phyloP scores from a whole-genome alignment of 2,113 vertebrate genomes.

The Phalacrocorax brasilianus region DNA sequence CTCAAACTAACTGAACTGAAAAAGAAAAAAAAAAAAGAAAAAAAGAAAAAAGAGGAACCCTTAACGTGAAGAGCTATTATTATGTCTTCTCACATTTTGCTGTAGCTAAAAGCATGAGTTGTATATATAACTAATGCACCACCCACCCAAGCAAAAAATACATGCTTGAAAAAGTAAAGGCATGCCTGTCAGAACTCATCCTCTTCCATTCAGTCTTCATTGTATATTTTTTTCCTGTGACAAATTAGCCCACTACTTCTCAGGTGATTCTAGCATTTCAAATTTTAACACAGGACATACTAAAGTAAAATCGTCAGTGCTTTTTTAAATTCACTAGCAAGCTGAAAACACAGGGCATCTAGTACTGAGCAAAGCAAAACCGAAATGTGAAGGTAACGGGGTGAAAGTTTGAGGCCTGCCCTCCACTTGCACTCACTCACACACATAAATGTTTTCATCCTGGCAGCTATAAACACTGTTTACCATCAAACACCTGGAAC shows the following conservation, averaged over 20 bases:
- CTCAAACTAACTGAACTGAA: slow-evolving; percentile 38
- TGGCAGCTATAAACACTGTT: slow-evolving; percentile 60
- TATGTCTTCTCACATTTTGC: slow-evolving; percentile 43
- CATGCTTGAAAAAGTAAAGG: slow-evolving; percentile 44
- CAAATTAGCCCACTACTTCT: slow-evolving; percentile 47
- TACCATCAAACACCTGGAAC: slow-evolving; percentile 61
- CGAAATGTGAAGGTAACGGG: slow-evolving; percentile 39
- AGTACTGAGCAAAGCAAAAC: slow-evolving; percentile 25
- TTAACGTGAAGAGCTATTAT: slow-evolving; percentile 20
- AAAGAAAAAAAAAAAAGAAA: background rate
- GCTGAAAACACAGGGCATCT: background rate
- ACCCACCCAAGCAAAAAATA: slow-evolving; percentile 29
- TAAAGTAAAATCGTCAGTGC: background rate
- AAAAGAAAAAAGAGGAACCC: slow-evolving; percentile 14
- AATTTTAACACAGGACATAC: background rate
- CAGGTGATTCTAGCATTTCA: slow-evolving; percentile 23
- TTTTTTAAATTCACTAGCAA: background rate
- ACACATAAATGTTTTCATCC: slow-evolving; percentile 49
- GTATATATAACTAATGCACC: slow-evolving; percentile 39
- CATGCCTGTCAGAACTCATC: slow-evolving; percentile 46
- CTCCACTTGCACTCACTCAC: slow-evolving; percentile 58
- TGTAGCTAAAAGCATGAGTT: slow-evolving; percentile 60
- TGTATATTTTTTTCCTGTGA: slow-evolving; percentile 39
- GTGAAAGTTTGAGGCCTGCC: slow-evolving; percentile 66
- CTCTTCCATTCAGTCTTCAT: slow-evolving; percentile 61